Base-by-base conservation (phyloP, 1,140 invertebrate genomes). In the Cherax destructor region DNA sequence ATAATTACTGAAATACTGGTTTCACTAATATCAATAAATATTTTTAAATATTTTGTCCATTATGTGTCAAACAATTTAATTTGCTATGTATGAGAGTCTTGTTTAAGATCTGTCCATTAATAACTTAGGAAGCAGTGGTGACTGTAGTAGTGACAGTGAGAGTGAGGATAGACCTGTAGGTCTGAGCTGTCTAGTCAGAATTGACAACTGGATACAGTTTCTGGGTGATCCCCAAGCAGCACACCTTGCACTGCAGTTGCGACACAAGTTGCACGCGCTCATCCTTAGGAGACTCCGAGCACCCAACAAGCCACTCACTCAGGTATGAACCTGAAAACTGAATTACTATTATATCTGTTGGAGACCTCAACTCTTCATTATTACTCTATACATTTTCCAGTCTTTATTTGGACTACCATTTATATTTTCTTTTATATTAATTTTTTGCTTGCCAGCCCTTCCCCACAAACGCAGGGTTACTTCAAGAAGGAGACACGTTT, bases 131-230 rank as follows among this genome's bases (percentile, higher is more conserved):
- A 76, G 81, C 21, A 72, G 86, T 52, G 91, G 91, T 41, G 92
- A 93, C 72, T 94, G 94, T 65, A 95, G 95, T 92, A 96, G 96
- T 92, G 96, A 96, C 93, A 96, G 96, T 86, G 96, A 96, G 93
- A 95, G 95, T 88, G 96, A 96, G 90, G 95, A 96, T 76, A 95
- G 95, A 84, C 95, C 95, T 4, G 96, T 96, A 87, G 95, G 95
- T 16, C 95, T 96, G 74, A 96, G 95, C 24, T 96, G 96, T 10
- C 95, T 95, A 77, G 94, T 96, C 30, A 96, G 96, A 94, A 94
- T 98, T 0, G 97, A 98, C 93, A 97, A 98, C 89, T 98, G 97
- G 97, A 95, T 97, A 50, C 96, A 96, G n/a, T 97, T 98, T 94
- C 95, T 96, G 76, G 95, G 97, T 0, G 96, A 97, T 93, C 95